Percentiles rank a stretch among this genome's conserved stretches.
These are phyloP conservation scores for Cathartes aura DNA, from an alignment of 2,113 vertebrate genomes.

Conservation along the genomic window DNA sequence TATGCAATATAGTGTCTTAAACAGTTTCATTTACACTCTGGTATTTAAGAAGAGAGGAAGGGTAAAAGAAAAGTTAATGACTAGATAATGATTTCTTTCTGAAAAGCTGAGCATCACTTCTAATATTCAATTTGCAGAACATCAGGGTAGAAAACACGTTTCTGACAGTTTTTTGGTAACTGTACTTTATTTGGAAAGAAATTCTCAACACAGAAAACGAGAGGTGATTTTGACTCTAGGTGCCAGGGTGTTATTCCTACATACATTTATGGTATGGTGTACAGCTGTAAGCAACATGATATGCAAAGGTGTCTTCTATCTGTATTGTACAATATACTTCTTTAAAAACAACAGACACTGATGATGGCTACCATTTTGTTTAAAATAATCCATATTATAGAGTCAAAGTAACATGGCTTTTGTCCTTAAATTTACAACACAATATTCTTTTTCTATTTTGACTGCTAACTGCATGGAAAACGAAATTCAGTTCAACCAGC, in stretches of 20 bases:
- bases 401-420: background rate
- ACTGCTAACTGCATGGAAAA: background rate
- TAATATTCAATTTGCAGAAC: slow-evolving; percentile 45
- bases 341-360: background rate
- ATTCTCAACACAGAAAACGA: background rate
- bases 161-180: background rate
- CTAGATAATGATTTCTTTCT: slow-evolving; percentile 57
- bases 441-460: background rate
- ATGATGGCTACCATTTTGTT: background rate
- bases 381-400: background rate
- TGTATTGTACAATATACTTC: background rate
- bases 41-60: slow-evolving; percentile 13
- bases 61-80: slow-evolving; percentile 58
- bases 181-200: background rate
- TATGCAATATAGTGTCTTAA: background rate
- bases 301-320: background rate
- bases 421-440: background rate
- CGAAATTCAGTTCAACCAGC: background rate
- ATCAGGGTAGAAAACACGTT: slow-evolving; percentile 4
- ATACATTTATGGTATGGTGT: background rate
- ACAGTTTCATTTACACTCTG: slow-evolving; percentile 37
- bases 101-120: slow-evolving; percentile 34
- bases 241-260: background rate
- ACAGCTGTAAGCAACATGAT: background rate
- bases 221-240: slow-evolving; percentile 23